phyloP scores from a whole-genome alignment of 2,888 invertebrate species.

The Sminthurinus aureus region DNA sequence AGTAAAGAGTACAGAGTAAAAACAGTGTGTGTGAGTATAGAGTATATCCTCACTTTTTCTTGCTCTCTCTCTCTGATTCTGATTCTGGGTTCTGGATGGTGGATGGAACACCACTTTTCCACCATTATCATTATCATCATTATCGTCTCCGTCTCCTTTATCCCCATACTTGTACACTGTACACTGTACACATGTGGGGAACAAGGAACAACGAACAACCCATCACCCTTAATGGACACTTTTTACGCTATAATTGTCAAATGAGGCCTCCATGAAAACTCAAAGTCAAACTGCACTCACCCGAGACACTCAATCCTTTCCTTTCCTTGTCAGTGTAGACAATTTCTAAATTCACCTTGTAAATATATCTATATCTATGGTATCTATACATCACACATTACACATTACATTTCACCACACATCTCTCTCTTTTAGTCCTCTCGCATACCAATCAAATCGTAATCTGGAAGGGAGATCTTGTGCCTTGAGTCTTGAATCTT shows the following conservation, averaged over 20 bases:
- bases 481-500: too few relatives aligned
- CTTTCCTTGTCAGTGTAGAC: not conserved
- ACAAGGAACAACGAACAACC: slow-evolving; percentile 42
- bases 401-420: slow-evolving; percentile 24
- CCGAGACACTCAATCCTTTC: slow-evolving; percentile 8
- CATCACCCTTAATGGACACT: slow-evolving; percentile 53
- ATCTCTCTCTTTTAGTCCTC: not conserved
- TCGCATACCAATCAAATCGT: slow-evolving; percentile 42
- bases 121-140: slow-evolving; percentile 53
- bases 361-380: too few relatives aligned
- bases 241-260: slow-evolving; percentile 54
- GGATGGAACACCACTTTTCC: slow-evolving; percentile 43
- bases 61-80: not conserved
- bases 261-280: slow-evolving; percentile 46
- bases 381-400: too few relatives aligned
- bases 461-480: not conserved
- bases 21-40: slow-evolving; percentile 5
- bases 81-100: not conserved
- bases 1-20: not conserved
- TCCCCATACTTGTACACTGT: not conserved
- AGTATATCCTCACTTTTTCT: slow-evolving; percentile 12
- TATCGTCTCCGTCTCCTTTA: slow-evolving; percentile 50
- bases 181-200: too few relatives aligned
- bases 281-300: too few relatives aligned
- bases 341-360: too few relatives aligned